Conservation (phyloP, 1,140 invertebrate genomes). For the Procambarus virginalis region DNA sequence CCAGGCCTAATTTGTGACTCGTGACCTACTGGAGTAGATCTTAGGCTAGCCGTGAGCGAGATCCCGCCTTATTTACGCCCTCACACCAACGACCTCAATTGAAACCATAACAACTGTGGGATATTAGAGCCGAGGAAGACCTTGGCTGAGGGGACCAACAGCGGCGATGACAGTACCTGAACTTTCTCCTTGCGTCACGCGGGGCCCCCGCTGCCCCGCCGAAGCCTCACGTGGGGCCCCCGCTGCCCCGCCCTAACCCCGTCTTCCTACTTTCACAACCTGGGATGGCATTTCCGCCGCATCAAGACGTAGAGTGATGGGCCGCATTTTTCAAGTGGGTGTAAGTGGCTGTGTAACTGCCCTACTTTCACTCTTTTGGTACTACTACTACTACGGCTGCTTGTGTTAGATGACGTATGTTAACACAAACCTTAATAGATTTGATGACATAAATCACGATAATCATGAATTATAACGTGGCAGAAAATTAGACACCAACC, state of each 20-base stretch:
- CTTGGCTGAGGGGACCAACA: not conserved
- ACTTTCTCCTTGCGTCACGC: not conserved
- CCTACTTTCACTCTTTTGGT: not conserved
- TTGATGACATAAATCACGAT: no score
- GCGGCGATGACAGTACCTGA: not conserved
- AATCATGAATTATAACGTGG: no score
- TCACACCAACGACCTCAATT: not conserved
- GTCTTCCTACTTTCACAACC: slow-evolving; percentile 7
- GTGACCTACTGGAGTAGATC: no score
- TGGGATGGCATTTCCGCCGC: not conserved
- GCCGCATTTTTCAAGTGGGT: not conserved
- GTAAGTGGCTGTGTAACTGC: not conserved
- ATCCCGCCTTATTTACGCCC: not conserved
- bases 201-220: not conserved
- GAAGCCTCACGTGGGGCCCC: no score
- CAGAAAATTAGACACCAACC: no score
- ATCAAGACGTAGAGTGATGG: not conserved
- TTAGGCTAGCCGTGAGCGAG: no score
- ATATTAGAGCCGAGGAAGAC: not conserved
- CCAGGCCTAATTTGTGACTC: no score
- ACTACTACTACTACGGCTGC: not conserved
- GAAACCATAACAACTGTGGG: no score
- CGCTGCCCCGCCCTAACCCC: not conserved
- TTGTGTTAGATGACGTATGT: no score
- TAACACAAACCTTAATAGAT: no score